Evolutionary conservation across 2,888 invertebrate species (phyloP).

Genomic region (Xestia xanthographa): DNA sequence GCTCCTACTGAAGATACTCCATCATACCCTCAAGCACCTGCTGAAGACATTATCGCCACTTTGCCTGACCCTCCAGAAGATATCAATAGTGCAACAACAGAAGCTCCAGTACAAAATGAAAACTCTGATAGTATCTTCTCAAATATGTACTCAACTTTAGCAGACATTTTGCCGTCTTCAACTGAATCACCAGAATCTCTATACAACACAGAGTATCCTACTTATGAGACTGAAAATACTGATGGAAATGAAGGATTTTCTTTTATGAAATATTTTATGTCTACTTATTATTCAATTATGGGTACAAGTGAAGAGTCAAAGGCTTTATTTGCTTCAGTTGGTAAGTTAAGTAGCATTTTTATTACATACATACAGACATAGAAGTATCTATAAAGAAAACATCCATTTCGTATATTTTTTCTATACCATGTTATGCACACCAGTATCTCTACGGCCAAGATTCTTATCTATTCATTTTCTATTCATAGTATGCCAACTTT

Average conservation of each 20-base stretch:
- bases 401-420: not conserved
- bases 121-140: constrained; percentile 77
- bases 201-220: constrained; percentile 74
- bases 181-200: constrained; percentile 78
- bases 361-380: not conserved
- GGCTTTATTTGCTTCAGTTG: constrained; percentile 82
- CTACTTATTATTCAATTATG: constrained; percentile 80
- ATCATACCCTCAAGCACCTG: constrained; percentile 7
- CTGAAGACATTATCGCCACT: constrained; percentile 57
- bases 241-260: constrained; percentile 79
- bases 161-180: constrained; percentile 81
- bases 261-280: constrained; percentile 79
- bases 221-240: constrained; percentile 66
- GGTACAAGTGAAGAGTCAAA: constrained; percentile 82
- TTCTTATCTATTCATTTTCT: constrained; percentile 8
- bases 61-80: constrained; percentile 65
- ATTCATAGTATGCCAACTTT: not conserved
- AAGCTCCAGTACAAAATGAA: constrained; percentile 65
- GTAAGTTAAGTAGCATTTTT: constrained; percentile 72
- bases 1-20: constrained; percentile 40
- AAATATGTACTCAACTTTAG: constrained; percentile 80
- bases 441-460: not conserved
- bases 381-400: not conserved
- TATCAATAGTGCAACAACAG: constrained; percentile 43
- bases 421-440: not conserved